phyloP scores from a whole-genome alignment of 2,797 vertebrate genomes.

The Limnodromus scolopaceus region DNA sequence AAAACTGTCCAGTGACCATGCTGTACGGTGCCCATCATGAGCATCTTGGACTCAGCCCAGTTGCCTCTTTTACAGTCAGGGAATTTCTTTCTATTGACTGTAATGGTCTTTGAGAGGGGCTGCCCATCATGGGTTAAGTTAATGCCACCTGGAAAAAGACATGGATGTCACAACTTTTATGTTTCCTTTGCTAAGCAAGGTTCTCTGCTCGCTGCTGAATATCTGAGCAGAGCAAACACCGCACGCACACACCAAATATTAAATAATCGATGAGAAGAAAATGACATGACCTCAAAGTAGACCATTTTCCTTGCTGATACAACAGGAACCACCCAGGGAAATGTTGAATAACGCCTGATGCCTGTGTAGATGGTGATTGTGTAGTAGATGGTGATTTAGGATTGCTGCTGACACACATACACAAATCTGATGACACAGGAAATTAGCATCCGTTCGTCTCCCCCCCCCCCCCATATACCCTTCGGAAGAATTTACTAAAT shows the following conservation, averaged over 20 bases:
- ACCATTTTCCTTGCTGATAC: not conserved
- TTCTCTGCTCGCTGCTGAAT: not conserved
- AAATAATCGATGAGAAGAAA: not conserved
- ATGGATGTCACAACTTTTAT: not conserved
- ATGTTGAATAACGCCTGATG: not conserved
- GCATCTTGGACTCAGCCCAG: not conserved
- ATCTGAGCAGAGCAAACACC: not conserved
- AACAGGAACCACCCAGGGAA: not conserved
- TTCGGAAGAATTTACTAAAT: constrained; percentile 38
- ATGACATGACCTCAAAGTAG: not conserved
- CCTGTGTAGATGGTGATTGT: not conserved
- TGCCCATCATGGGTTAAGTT: not conserved
- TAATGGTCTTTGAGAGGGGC: not conserved
- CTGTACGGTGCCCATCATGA: not conserved
- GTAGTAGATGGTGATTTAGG: constrained; percentile 11
- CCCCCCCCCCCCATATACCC: not conserved
- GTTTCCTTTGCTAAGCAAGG: not conserved
- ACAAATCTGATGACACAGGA: constrained; percentile 49
- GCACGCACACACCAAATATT: fast-evolving
- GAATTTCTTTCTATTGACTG: not conserved
- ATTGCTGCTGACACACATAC: constrained; percentile 47
- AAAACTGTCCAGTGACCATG: not conserved
- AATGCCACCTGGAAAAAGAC: not conserved
- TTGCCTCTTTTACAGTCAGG: not conserved
- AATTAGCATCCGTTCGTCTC: constrained; percentile 9